These are phyloP conservation scores for mouse (Mus musculus) DNA, from an alignment of 2,113 vertebrate genomes.

Conservation along the genomic window DNA sequence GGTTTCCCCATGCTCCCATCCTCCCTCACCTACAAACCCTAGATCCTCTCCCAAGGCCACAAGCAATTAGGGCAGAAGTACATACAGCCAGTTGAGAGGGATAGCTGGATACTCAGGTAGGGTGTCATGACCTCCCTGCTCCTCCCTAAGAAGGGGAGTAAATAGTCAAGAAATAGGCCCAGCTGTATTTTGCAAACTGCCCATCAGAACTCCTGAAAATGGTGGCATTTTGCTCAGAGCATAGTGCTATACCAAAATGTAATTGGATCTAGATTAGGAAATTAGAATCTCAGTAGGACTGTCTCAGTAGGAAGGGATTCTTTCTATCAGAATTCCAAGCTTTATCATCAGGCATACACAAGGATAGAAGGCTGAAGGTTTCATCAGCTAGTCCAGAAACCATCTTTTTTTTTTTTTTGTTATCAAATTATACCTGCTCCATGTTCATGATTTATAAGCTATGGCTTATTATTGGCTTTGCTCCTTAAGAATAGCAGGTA, in stretches of 20 bases:
- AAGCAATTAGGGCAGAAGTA: background rate
- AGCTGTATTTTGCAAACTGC: background rate
- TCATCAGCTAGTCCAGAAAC: background rate
- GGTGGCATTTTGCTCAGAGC: background rate
- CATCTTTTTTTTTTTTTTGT: background rate
- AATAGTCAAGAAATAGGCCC: background rate
- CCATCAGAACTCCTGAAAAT: background rate
- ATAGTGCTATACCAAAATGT: background rate
- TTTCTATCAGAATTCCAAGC: constrained; percentile 1
- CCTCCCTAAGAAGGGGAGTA: background rate
- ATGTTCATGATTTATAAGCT: constrained; percentile 3
- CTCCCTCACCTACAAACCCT: background rate
- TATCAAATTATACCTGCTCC: background rate
- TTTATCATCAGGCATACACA: background rate
- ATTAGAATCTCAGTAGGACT: background rate
- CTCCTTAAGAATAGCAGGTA: background rate
- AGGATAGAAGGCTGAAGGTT: background rate
- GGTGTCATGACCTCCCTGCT: background rate
- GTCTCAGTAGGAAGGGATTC: background rate
- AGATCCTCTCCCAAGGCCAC: background rate
- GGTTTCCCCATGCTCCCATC: background rate
- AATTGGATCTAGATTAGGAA: constrained; percentile 33
- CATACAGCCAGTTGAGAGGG: background rate
- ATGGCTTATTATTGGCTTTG: background rate
- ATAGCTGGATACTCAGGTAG: background rate